Evolutionary conservation across 2,797 vertebrate species (phyloP), one percentile per base, ranked within the genome.

Genomic region (Lemur catta): DNA sequence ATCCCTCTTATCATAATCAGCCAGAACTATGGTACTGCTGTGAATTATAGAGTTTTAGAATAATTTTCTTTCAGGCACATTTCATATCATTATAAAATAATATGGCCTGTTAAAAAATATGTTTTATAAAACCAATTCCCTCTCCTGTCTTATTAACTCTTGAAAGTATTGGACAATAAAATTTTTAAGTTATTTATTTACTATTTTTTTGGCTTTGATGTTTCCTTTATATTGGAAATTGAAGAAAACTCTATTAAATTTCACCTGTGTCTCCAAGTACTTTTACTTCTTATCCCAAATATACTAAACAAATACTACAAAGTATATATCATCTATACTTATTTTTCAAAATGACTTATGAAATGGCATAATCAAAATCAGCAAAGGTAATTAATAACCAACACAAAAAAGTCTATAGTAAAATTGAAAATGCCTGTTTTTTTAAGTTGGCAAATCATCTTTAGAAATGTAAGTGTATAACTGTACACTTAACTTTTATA

Each of bases 1-100:
- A 87, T 94, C 96, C 93, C 96, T 2, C 18, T 98, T 98, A 98
- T 98, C 98, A 94, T 95, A 97, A 97, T 86, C 74, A 89, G 96
- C 96, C 98, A 98, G 97, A 98, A 96, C 84, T 41, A 22, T 93
- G 75, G 72, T 26, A 96, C 48, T 30, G 74, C 76, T 3, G 1
- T 84, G 96, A 80, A 91, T 97, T 96, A 92, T 0, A 0, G 22
- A 95, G 59, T 52, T 97, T 92, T 95, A 59, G 81, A 95, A 86
- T 89, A 67, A 84, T 92, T 97, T 97, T 71, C 92, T 97, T 94
- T 95, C 82, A 95, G 90, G 93, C 84, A 89, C 82, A 94, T 94
- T 97, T 97, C 63, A 75, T 91, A 93, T 55, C 76, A 90, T 84
- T 94, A 93, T 72, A 11, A 92, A 93, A 93, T 92, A 80, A 86